A percentile compares a stretch with the other conserved stretches of the same genome.
Evolutionary conservation across 2,797 vertebrate genomes (phyloP).

Genomic region (Diplodus sargus): DNA sequence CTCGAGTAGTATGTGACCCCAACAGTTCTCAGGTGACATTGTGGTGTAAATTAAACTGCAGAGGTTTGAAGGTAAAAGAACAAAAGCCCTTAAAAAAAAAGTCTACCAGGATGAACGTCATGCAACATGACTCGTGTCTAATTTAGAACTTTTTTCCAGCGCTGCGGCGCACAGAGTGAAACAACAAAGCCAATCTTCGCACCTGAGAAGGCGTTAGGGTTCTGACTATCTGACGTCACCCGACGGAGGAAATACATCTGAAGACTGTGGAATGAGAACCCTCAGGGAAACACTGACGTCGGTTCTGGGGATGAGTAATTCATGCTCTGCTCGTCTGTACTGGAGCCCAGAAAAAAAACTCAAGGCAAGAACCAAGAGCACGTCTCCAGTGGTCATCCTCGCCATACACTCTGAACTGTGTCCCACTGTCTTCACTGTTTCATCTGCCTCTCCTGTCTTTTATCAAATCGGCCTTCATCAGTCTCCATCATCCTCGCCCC

Average conservation of each 20-base stretch:
- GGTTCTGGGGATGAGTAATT: conserved; percentile 50
- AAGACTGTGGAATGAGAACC: conserved; percentile 23
- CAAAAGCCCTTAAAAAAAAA: conserved; percentile 27
- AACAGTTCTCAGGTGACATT: background rate
- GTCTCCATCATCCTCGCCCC: conserved; percentile 36
- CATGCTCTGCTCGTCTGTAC: conserved; percentile 38
- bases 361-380: background rate
- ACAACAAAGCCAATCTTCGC: conserved; percentile 15
- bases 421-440: conserved; percentile 35
- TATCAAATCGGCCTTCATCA: conserved; percentile 57
- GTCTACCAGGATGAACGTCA: background rate
- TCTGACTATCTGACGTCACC: conserved; percentile 13
- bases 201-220: conserved; percentile 2
- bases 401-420: conserved; percentile 45
- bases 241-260: conserved; percentile 16
- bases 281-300: conserved; percentile 35
- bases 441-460: conserved; percentile 53
- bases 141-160: conserved; percentile 6
- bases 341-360: conserved; percentile 30
- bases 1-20: background rate
- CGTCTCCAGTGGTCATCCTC: conserved; percentile 33
- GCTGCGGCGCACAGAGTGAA: background rate
- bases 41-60: background rate
- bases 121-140: background rate
- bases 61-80: conserved; percentile 2